A percentile compares a stretch with the other conserved stretches of the same genome.
Evolutionary conservation across 1,140 invertebrate species (phyloP).

Genomic region (Sarcophaga bullata): DNA sequence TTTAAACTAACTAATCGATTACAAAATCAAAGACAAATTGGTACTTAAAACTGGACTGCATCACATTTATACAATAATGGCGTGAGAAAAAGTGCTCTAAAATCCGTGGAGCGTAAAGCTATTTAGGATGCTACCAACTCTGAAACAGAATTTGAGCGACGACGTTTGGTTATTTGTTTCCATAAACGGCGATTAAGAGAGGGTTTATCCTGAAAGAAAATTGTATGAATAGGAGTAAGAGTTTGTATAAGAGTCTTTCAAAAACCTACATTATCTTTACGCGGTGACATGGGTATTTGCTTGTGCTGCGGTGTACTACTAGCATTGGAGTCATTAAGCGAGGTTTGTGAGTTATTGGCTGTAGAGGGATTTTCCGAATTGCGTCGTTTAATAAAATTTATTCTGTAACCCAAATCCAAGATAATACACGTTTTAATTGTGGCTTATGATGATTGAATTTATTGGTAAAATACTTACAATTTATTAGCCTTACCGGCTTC

Average conservation of each 20-base stretch:
- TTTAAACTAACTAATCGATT: no score
- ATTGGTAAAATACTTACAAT: slow-evolving; percentile 52
- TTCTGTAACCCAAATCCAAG: slow-evolving; percentile 61
- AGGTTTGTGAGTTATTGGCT: slow-evolving; percentile 64
- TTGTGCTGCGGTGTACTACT: slow-evolving; percentile 54
- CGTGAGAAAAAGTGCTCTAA: no score
- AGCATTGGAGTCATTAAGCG: slow-evolving; percentile 59
- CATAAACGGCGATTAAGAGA: slow-evolving; percentile 68
- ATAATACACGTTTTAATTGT: background rate
- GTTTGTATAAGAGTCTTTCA: background rate
- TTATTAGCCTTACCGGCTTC: slow-evolving; percentile 60
- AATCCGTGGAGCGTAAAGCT: background rate
- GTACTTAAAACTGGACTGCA: no score
- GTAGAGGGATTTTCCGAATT: slow-evolving; percentile 63
- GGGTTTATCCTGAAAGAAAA: slow-evolving; percentile 67
- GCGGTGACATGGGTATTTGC: slow-evolving; percentile 65
- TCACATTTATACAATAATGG: no score
- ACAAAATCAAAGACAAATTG: no score
- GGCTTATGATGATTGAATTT: background rate
- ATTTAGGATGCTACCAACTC: slow-evolving; percentile 55
- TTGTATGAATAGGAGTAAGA: background rate
- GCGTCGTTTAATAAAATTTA: slow-evolving; percentile 67
- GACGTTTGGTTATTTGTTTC: slow-evolving; percentile 69
- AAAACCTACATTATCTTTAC: slow-evolving; percentile 66
- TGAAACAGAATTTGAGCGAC: slow-evolving; percentile 65